These are phyloP conservation scores for Dicycla oo DNA, from an alignment of 2,888 invertebrate species.

Conservation along the genomic window DNA sequence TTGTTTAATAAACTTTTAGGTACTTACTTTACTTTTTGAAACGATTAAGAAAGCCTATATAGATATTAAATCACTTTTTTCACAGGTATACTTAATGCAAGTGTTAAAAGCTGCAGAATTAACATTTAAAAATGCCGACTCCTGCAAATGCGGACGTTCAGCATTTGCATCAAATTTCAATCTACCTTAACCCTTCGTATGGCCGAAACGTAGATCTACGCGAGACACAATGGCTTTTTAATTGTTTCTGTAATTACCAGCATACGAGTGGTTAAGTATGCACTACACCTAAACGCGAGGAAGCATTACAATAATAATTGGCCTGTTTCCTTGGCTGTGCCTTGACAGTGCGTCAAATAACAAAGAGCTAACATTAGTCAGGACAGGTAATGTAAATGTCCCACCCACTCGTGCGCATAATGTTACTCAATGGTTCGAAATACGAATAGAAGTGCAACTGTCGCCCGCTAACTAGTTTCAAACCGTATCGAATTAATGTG, in stretches of 20 bases:
- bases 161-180: conserved; percentile 13
- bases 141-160: too few species aligned
- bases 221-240: too few species aligned
- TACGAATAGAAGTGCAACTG: conserved; percentile 50
- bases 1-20: neutral
- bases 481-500: conserved; percentile 45
- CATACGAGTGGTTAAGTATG: too few species aligned
- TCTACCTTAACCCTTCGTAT: too few species aligned
- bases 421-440: conserved; percentile 57
- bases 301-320: conserved; percentile 73
- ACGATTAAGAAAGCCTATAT: neutral
- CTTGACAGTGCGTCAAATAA: conserved; percentile 84
- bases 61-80: too few species aligned
- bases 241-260: too few species aligned
- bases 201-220: too few species aligned
- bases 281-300: conserved; percentile 61
- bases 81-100: too few species aligned
- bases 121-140: too few species aligned
- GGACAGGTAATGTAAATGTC: conserved; percentile 80
- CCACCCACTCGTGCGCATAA: conserved; percentile 74
- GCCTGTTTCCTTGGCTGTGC: conserved; percentile 79
- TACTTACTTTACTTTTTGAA: too few species aligned
- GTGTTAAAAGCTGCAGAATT: too few species aligned
- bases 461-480: conserved; percentile 51
- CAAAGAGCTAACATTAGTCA: conserved; percentile 79